Base-by-base conservation (phyloP, 37 sponge, comb jelly and placozoan species). In the Mnemiopsis leidyi region DNA sequence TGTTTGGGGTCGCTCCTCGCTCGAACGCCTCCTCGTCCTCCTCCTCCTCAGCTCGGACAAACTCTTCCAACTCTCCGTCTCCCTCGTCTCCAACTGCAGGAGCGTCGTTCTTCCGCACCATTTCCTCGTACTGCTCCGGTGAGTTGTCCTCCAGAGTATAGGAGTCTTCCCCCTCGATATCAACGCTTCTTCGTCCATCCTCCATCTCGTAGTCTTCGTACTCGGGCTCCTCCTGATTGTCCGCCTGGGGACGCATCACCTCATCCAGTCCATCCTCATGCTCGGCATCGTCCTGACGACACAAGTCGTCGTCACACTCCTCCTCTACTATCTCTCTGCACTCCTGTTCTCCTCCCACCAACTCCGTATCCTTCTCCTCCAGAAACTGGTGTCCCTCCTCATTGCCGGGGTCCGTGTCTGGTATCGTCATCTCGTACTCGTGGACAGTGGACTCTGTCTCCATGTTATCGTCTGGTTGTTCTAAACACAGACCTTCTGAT, bases 11-110 rank as follows among this genome's bases (percentile, higher is more conserved):
- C 3, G 90, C 39, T 0, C 90, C 90, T 26, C 90, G 90, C 26
- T 85, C 29, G 24, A 85, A 85, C 24, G 23, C 39, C 48, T 85
- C 90, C 90, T 85, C 90, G 23, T 85, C 90, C 48, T 85, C 90
- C 61, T 85, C 90, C 90, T 85, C 90, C 24, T 20, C 29, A 23
- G 9, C 61, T n/a, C 90, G 90, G 32, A 39, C 29, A 85, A 85
- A 85, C 48, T 85, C 90, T 1, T 36, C 48, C 23, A 85, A 18
- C 21, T 85, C 90, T 23, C 32, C 61, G 39, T 85, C 90, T 13
- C 7, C 48, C 61, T 39, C 90, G 29, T 85, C 90, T 40, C 48
- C 90, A 1, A 85, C 48, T 28, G 61, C 61, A 0, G 40, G 90
- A 29, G n/a, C 3, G 3, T 85, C 28, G 9, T 85, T 25, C 25